Evolutionary conservation across 2,888 invertebrate genomes (phyloP).

Genomic region (Xylophagus ater): DNA sequence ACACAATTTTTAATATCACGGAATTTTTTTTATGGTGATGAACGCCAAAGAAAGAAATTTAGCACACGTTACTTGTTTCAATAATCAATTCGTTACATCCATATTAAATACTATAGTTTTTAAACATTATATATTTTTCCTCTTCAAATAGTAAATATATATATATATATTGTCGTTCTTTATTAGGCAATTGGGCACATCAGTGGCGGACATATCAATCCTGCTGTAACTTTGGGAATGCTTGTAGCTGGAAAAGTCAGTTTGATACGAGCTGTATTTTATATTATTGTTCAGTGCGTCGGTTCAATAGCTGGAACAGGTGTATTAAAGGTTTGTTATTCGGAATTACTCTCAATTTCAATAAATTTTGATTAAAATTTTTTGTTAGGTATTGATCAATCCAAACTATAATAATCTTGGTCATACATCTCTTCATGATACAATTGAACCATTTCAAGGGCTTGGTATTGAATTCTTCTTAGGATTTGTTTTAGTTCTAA

Average conservation of each 20-base stretch:
- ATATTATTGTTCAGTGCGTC: conserved; percentile 70
- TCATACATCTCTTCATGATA: conserved; percentile 50
- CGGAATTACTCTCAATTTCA: neutral
- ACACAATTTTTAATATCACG: too few species aligned
- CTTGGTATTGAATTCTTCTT: conserved; percentile 84
- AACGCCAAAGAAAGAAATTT: too few species aligned
- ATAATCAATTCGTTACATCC: too few species aligned
- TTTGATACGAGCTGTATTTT: conserved; percentile 60
- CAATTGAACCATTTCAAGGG: conserved; percentile 63
- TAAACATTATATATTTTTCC: neutral
- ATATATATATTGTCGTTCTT: too few species aligned
- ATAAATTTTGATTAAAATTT: conserved; percentile 1
- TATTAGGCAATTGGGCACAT: conserved; percentile 70
- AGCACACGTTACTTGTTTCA: too few species aligned
- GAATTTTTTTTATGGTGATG: too few species aligned
- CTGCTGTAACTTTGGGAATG: conserved; percentile 78
- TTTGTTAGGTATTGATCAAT: conserved; percentile 54
- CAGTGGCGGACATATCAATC: conserved; percentile 87
- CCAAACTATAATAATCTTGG: conserved; percentile 52
- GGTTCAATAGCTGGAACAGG: conserved; percentile 75
- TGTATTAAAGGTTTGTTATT: conserved; percentile 46
- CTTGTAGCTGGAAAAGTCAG: conserved; percentile 68
- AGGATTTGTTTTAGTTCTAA: conserved; percentile 76
- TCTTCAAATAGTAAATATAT: neutral
- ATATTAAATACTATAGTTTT: too few species aligned